Base-by-base conservation (phyloP, 2,113 vertebrate species). In the Ophthalmolycus amberensis region DNA sequence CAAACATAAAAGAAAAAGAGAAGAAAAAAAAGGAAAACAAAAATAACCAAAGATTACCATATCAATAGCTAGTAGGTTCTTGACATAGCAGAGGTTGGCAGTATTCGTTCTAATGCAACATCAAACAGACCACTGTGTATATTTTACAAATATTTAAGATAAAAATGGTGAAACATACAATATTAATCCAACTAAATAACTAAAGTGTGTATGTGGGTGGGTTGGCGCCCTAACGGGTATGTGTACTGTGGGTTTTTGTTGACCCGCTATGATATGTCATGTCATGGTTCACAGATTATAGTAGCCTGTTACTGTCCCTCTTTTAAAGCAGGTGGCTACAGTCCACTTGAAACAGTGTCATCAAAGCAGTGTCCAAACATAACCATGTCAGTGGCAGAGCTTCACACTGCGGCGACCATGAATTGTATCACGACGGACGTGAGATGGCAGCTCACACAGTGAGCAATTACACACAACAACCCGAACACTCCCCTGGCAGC, bases 401-500 rank as follows among this genome's bases (percentile, higher is more conserved):
- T 42, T 64, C 64, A 54, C 25, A 56, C 48, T 60, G 46, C 38
- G 62, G 22, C 0, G 4, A 44, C 37, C 54, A 80, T 79, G 6
- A 0, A 85, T 84, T 77, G 0, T 73, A 11, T 77, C 52, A 84
- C 79, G 65, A 78, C 29, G 4, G 8, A 82, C 58, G 34, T 37
- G 58, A 77, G 67, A 84, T 64, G 16, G 27, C 62, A 52, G 71
- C 29, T 37, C 8, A 8, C 20, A 34, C 5, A 58, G 27, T 4
- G 25, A 78, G 71, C 22, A 85, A 77, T 75, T 72, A 82, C 32
- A 80, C n/a, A 75, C 27, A 50, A 69, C 54, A 64, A 79, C 58
- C 37, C 25, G 62, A 54, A 75, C 60, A 56, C 63, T 66, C 38
- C 42, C 58, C 58, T 20, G 20, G 20, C 65, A 70, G 77, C 72